A percentile compares a stretch with the other conserved stretches of the same genome.
Evolutionary conservation across 1,140 invertebrate genomes (phyloP).

Genomic region (Muscidifurax raptorellus): DNA sequence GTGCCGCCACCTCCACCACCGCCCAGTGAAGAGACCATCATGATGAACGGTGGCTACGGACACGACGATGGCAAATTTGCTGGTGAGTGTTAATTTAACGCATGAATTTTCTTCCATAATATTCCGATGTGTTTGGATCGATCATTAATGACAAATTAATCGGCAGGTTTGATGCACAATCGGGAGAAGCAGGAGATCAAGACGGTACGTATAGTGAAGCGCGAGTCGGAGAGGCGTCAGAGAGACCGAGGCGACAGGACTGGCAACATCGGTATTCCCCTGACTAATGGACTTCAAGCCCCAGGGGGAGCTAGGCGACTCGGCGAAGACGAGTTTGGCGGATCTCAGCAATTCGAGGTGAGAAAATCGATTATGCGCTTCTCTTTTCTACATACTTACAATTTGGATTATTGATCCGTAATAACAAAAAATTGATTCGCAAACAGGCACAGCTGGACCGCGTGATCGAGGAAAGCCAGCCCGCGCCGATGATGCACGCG

Average conservation of each 20-base stretch:
- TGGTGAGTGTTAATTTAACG: constrained; percentile 52
- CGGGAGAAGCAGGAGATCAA: constrained; percentile 92
- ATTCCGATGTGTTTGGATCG: too few relatives aligned
- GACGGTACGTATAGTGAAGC: constrained; percentile 94
- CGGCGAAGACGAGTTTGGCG: constrained; percentile 64
- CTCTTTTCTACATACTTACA: too few relatives aligned
- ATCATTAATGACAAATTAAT: not conserved
- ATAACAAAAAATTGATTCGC: too few relatives aligned
- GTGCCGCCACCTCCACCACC: constrained; percentile 66
- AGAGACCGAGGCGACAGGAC: constrained; percentile 81
- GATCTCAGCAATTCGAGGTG: constrained; percentile 67
- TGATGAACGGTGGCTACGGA: constrained; percentile 65
- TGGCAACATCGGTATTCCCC: constrained; percentile 74
- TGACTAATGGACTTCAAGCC: constrained; percentile 68
- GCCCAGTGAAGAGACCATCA: constrained; percentile 58
- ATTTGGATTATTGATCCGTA: too few relatives aligned
- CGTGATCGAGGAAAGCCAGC: constrained; percentile 64
- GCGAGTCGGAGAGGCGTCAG: constrained; percentile 90
- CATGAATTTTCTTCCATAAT: too few relatives aligned
- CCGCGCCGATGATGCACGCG: constrained; percentile 61
- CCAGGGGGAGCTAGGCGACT: constrained; percentile 67
- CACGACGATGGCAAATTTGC: constrained; percentile 69
- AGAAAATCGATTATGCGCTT: constrained; percentile 31
- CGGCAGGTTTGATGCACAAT: constrained; percentile 83
- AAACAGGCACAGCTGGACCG: constrained; percentile 64